Conservation (phyloP, 2,888 invertebrate genomes). For the Mantis religiosa region DNA sequence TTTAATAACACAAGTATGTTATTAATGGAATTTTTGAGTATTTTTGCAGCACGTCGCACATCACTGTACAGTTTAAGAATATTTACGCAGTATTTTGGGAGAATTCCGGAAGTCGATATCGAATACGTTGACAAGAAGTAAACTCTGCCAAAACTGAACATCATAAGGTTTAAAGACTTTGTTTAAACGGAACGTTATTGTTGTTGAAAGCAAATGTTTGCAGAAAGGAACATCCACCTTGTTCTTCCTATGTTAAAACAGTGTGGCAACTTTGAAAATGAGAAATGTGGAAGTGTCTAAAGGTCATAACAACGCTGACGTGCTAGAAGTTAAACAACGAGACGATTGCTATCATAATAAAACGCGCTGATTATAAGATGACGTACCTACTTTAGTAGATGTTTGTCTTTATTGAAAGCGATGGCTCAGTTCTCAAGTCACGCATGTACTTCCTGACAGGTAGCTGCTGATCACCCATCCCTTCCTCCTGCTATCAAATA, state of each 20-base stretch:
- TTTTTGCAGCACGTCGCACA: no score
- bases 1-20: no score
- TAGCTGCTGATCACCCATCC: background rate
- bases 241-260: background rate
- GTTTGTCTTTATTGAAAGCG: slow-evolving; percentile 6
- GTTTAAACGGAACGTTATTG: background rate
- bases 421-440: background rate
- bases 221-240: background rate
- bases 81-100: no score
- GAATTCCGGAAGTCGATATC: background rate
- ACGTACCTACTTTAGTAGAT: background rate
- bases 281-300: background rate
- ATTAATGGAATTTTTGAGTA: no score
- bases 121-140: background rate
- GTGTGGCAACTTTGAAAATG: background rate
- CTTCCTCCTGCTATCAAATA: background rate
- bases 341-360: background rate
- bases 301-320: background rate
- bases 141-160: background rate
- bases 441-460: slow-evolving; percentile 5
- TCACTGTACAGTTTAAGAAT: no score
- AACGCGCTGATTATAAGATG: background rate
- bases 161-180: background rate
- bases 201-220: background rate
- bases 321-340: background rate